Evolutionary conservation across 2,113 vertebrate genomes (phyloP).

Genomic region (Tragelaphus buxtoni): DNA sequence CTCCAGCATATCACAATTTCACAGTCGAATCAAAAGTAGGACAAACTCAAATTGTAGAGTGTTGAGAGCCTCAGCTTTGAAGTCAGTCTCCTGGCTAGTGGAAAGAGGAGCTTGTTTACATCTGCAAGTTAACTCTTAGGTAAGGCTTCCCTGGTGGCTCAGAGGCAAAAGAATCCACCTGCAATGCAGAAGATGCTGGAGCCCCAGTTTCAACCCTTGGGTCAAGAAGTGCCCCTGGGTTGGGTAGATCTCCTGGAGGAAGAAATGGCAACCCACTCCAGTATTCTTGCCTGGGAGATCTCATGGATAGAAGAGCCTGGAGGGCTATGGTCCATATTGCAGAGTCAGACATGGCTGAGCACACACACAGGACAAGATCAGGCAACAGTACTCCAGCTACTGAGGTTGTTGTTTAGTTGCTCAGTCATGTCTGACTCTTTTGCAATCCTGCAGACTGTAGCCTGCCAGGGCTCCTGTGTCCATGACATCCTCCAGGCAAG

Average conservation of each 20-base stretch:
- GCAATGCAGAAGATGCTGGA: background rate
- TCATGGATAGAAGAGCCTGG: background rate
- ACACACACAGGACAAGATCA: background rate
- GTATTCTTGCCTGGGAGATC: background rate
- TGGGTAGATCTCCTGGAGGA: background rate
- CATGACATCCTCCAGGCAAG: background rate
- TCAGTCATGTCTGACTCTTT: background rate
- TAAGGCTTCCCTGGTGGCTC: background rate
- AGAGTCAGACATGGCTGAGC: background rate
- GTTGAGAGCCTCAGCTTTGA: slow-evolving; percentile 15
- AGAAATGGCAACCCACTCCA: background rate
- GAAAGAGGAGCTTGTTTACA: background rate
- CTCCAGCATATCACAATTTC: slow-evolving; percentile 1
- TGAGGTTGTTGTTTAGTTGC: background rate
- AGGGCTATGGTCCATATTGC: background rate
- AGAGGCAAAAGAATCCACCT: background rate
- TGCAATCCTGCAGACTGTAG: background rate
- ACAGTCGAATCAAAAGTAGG: slow-evolving; percentile 44
- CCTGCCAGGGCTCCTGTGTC: background rate
- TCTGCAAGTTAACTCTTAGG: slow-evolving; percentile 10
- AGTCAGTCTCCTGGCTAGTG: background rate
- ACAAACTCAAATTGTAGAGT: slow-evolving; percentile 32
- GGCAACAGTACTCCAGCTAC: background rate
- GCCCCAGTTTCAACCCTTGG: background rate
- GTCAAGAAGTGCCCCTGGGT: background rate